A percentile compares a stretch with the other conserved stretches of the same genome.
Evolutionary conservation across 37 sponge, comb jelly and placozoan genomes (phyloP).

Genomic region (Ianthella basta): DNA sequence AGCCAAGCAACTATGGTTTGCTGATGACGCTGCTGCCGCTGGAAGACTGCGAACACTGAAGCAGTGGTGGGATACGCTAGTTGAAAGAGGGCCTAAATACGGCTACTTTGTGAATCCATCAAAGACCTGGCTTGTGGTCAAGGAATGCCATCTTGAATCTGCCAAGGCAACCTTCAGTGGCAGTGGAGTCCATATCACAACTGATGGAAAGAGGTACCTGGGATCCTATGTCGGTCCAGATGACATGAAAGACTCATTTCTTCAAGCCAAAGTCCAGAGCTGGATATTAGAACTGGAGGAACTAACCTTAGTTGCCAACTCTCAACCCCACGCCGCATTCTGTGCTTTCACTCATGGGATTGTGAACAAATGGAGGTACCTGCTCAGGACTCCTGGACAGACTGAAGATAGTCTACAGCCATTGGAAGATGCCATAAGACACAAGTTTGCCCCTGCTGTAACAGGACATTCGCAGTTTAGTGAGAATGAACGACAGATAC

Average conservation of each 20-base stretch:
- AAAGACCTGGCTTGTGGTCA: constrained; percentile 18
- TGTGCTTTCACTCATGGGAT: neutral
- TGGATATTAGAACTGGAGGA: no score
- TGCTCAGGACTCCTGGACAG: neutral
- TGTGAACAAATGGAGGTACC: neutral
- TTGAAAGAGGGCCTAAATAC: no score
- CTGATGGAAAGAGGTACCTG: neutral
- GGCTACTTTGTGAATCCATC: constrained; percentile 21
- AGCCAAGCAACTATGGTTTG: constrained; percentile 27
- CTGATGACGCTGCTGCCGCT: constrained; percentile 20
- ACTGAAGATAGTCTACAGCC: neutral
- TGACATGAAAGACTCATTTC: neutral
- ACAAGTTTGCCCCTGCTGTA: neutral
- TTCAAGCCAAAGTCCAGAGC: no score
- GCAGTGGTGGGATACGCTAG: no score
- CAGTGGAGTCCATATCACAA: constrained; percentile 1
- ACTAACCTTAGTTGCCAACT: neutral
- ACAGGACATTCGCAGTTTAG: neutral
- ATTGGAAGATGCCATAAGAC: neutral
- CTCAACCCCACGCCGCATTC: neutral
- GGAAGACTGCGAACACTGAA: neutral
- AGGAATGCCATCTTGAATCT: neutral
- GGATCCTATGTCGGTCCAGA: constrained; percentile 1
- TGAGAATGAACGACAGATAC: neutral
- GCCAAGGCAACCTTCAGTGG: neutral